These are phyloP conservation scores for Serilophus lunatus DNA, from an alignment of 2,113 vertebrate genomes.

Conservation along the genomic window DNA sequence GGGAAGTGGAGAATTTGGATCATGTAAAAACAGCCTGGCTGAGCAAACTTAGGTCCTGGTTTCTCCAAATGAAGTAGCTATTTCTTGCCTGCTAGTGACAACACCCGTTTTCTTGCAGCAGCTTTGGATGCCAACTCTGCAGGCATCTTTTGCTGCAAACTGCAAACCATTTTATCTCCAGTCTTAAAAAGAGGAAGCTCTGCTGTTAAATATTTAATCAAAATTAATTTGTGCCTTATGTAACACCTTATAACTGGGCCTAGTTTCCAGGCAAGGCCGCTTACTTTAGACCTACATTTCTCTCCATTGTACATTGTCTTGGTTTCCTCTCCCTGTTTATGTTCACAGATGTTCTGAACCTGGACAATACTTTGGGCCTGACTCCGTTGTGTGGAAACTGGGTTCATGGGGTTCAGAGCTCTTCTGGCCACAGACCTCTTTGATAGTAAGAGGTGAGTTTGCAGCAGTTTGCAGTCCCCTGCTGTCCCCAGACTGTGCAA, in stretches of 20 bases:
- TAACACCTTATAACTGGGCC: background rate
- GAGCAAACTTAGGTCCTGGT: background rate
- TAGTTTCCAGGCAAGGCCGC: background rate
- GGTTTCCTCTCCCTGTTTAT: background rate
- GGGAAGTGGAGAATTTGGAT: background rate
- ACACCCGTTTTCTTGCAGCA: background rate
- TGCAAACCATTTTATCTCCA: background rate
- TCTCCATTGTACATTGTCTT: background rate
- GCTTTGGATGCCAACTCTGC: background rate
- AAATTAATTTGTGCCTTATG: background rate
- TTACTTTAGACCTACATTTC: background rate
- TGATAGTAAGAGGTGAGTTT: background rate
- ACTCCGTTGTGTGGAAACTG: background rate
- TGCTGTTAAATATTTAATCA: conserved; percentile 19
- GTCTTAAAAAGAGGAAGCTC: background rate
- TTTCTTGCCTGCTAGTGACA: conserved; percentile 6
- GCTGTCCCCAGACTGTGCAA: background rate
- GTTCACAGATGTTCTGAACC: background rate
- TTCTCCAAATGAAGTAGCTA: background rate
- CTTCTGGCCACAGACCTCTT: background rate
- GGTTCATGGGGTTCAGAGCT: background rate
- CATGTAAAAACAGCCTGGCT: background rate
- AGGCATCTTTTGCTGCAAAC: background rate
- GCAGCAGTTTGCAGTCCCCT: background rate
- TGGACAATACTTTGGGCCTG: background rate